These are phyloP conservation scores for Geopemphigus sp. DNA, from an alignment of 1,140 invertebrate species.

Conservation along the genomic window DNA sequence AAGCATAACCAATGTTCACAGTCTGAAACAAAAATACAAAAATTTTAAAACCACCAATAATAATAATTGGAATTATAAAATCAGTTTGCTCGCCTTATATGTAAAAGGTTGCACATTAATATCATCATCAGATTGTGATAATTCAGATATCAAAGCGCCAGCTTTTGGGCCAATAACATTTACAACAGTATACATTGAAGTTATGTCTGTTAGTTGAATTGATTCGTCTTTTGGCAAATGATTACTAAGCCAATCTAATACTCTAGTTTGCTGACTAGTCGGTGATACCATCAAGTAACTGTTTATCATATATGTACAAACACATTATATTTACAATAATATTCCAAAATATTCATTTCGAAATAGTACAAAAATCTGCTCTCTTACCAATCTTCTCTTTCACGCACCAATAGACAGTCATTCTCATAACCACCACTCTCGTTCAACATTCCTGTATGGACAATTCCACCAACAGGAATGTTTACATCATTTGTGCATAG, in stretches of 20 bases:
- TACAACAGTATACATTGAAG: constrained; percentile 83
- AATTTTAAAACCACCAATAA: not conserved
- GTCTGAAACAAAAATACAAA: constrained; percentile 56
- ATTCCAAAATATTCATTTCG: not conserved
- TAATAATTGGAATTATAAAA: not conserved
- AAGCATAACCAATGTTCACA: constrained; percentile 73
- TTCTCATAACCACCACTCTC: constrained; percentile 94
- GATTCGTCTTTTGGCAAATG: constrained; percentile 76
- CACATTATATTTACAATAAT: not conserved
- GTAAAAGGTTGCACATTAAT: constrained; percentile 72
- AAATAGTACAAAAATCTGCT: not conserved
- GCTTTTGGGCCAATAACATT: constrained; percentile 81
- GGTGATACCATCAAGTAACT: constrained; percentile 99
- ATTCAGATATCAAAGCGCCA: constrained; percentile 67
- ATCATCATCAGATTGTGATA: constrained; percentile 65
- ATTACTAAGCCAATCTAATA: constrained; percentile 87
- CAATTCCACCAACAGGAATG: constrained; percentile 88
- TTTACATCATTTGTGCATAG: constrained; percentile 97
- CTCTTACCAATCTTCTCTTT: constrained; percentile 48
- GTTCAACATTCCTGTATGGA: constrained; percentile 99
- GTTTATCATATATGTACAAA: constrained; percentile 54
- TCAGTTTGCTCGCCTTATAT: constrained; percentile 61
- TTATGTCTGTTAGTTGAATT: constrained; percentile 87
- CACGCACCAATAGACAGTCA: constrained; percentile 84
- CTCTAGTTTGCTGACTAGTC: constrained; percentile 93